phyloP scores from a whole-genome alignment of 1,140 invertebrate species.

The Drosophila tropicalis region DNA sequence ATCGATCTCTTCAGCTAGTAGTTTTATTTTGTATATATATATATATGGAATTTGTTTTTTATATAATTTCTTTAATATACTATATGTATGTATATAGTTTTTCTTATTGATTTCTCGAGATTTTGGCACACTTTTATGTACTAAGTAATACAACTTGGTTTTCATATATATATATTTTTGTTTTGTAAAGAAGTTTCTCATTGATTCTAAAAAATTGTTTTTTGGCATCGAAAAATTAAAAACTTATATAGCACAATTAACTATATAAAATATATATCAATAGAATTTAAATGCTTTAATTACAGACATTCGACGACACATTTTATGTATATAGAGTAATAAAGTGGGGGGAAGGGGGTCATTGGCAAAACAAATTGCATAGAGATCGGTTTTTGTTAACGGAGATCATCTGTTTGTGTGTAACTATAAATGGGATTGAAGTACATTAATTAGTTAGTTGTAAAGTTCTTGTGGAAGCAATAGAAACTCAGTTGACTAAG shows the following conservation, averaged over 20 bases:
- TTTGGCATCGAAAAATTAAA: conserved; percentile 40
- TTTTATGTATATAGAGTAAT: not conserved
- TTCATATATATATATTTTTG: conserved; percentile 18
- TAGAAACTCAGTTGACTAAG: conserved; percentile 32
- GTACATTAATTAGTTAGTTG: too few species aligned
- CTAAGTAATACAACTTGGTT: conserved; percentile 68
- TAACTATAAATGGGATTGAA: not conserved
- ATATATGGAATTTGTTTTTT: not conserved
- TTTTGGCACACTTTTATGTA: conserved; percentile 71
- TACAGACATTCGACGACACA: conserved; percentile 20
- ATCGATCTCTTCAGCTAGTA: conserved; percentile 29
- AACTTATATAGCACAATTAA: conserved; percentile 41
- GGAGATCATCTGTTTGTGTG: not conserved
- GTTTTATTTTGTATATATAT: conserved; percentile 27
- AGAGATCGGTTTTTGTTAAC: not conserved
- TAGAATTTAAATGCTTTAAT: conserved; percentile 64
- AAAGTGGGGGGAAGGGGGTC: too few species aligned
- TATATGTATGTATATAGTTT: conserved; percentile 30
- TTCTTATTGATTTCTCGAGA: conserved; percentile 10
- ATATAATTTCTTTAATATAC: conserved; percentile 8
- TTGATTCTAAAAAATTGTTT: conserved; percentile 43
- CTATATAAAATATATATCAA: conserved; percentile 60
- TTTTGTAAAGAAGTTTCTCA: conserved; percentile 9
- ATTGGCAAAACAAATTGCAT: not conserved
- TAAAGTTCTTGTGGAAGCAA: conserved; percentile 24